These are phyloP conservation scores for Pipistrellus pygmaeus DNA, from an alignment of 2,797 vertebrate species.

Conservation along the genomic window DNA sequence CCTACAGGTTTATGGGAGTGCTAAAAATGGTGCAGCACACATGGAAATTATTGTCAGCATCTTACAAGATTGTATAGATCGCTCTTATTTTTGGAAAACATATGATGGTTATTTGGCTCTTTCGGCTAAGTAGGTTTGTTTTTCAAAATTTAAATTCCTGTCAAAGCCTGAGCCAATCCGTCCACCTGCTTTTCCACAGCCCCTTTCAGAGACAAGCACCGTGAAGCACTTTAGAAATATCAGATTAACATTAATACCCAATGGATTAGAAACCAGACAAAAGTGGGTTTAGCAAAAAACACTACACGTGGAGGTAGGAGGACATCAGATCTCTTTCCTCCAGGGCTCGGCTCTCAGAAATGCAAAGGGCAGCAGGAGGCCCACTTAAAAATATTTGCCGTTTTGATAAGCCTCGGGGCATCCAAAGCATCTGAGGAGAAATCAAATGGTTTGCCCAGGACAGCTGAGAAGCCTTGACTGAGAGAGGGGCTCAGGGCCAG, in stretches of 20 bases:
- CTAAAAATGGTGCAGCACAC: conserved; percentile 84
- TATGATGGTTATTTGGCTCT: conserved; percentile 77
- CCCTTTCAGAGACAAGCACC: conserved; percentile 69
- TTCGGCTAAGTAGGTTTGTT: conserved; percentile 76
- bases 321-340: conserved; percentile 39
- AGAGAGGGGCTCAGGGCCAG: neutral
- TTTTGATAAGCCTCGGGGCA: conserved; percentile 13
- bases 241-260: conserved; percentile 73
- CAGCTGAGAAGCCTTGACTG: neutral
- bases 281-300: conserved; percentile 68
- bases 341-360: conserved; percentile 29
- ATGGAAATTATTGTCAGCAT: conserved; percentile 81
- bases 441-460: neutral
- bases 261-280: conserved; percentile 71
- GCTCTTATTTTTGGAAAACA: conserved; percentile 81
- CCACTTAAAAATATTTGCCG: conserved; percentile 48
- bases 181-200: conserved; percentile 65
- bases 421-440: neutral
- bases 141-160: conserved; percentile 79
- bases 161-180: conserved; percentile 66
- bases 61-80: conserved; percentile 78
- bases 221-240: conserved; percentile 76
- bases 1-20: conserved; percentile 84
- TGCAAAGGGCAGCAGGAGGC: conserved; percentile 17
- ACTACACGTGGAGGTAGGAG: conserved; percentile 8